phyloP scores from a whole-genome alignment of 2,888 invertebrate genomes.

The Drosophila mimica region DNA sequence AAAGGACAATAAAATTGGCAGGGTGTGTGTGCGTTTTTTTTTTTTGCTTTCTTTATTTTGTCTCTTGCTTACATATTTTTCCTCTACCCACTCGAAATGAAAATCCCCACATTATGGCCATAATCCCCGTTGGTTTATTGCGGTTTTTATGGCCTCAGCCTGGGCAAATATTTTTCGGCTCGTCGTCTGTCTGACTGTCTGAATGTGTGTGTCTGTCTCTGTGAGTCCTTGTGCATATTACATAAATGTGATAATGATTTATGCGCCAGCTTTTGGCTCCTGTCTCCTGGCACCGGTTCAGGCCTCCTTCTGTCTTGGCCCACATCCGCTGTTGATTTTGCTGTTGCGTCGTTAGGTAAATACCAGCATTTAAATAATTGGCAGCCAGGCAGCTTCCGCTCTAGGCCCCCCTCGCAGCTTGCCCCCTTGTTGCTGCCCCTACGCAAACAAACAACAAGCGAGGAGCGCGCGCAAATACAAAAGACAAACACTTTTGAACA shows the following conservation, averaged over 20 bases:
- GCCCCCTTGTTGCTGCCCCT: conserved; percentile 16
- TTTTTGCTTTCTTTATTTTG: neutral
- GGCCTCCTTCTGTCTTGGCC: conserved; percentile 55
- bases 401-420: conserved; percentile 7
- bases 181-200: conserved; percentile 25
- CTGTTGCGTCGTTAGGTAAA: conserved; percentile 66
- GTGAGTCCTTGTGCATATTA: conserved; percentile 64
- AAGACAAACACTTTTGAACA: conserved; percentile 67
- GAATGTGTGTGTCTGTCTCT: conserved; percentile 23
- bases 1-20: conserved; percentile 69
- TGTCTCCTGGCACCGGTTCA: conserved; percentile 18
- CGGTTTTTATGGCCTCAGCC: conserved; percentile 69
- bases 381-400: conserved; percentile 74
- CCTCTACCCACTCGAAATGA: conserved; percentile 30
- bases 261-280: conserved; percentile 43
- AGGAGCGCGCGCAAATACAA: conserved; percentile 63
- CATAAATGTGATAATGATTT: conserved; percentile 80
- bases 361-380: conserved; percentile 79
- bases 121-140: conserved; percentile 79
- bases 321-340: conserved; percentile 62
- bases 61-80: conserved; percentile 36
- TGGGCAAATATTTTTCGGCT: conserved; percentile 39
- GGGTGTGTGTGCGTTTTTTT: neutral
- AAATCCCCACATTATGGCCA: conserved; percentile 72
- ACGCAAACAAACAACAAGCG: conserved; percentile 65